Evolutionary conservation across 2,113 vertebrate genomes (phyloP).

Genomic region (Vidua chalybeata): DNA sequence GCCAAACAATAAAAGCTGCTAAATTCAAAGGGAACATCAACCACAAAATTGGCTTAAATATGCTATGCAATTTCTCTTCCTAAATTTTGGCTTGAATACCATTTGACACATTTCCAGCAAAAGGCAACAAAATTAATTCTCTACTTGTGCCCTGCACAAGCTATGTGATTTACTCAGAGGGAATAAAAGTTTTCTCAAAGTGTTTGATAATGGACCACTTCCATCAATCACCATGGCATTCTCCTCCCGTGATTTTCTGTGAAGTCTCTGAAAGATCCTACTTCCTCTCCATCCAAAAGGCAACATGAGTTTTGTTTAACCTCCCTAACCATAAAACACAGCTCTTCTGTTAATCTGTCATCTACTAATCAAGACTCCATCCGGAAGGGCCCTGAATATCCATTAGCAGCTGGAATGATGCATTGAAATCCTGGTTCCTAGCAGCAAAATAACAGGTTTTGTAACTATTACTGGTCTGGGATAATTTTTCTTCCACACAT

Average conservation of each 20-base stretch:
- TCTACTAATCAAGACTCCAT: constrained; percentile 64
- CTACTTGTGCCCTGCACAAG: not conserved
- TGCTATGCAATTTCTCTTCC: not conserved
- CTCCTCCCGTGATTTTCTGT: constrained; percentile 66
- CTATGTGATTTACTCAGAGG: constrained; percentile 66
- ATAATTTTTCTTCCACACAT: constrained; percentile 8
- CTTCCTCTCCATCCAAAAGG: constrained; percentile 53
- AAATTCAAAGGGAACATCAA: not conserved
- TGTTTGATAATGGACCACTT: constrained; percentile 53
- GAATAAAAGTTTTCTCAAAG: constrained; percentile 73
- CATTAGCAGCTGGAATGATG: constrained; percentile 60
- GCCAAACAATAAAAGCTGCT: constrained; percentile 11
- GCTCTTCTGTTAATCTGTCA: constrained; percentile 58
- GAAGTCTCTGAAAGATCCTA: constrained; percentile 55
- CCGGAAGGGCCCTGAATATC: constrained; percentile 43
- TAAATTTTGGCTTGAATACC: constrained; percentile 34
- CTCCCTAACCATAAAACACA: constrained; percentile 68
- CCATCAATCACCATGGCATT: constrained; percentile 74
- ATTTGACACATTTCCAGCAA: constrained; percentile 58
- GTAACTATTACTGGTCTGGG: constrained; percentile 1
- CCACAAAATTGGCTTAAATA: not conserved
- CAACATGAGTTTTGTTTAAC: constrained; percentile 62
- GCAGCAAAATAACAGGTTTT: not conserved
- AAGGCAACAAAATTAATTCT: constrained; percentile 70
- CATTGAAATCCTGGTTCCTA: not conserved